Evolutionary conservation across 1,140 invertebrate species (phyloP).

Genomic region (Drosophila truncata): DNA sequence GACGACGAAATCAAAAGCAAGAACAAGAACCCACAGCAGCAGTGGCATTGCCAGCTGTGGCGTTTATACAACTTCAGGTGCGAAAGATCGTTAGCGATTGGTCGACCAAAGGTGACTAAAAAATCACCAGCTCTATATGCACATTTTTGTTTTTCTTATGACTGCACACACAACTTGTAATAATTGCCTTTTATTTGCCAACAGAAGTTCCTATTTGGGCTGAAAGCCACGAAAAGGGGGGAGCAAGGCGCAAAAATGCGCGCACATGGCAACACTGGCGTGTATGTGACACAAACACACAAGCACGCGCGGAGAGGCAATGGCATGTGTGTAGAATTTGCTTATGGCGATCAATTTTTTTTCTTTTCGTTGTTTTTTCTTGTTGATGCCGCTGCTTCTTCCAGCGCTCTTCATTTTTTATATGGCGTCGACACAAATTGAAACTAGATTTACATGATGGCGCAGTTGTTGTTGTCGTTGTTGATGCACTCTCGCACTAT

Average conservation of each 20-base stretch:
- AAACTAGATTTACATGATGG: conserved; percentile 80
- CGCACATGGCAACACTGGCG: conserved; percentile 80
- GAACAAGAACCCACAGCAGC: conserved; percentile 36
- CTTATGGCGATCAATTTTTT: conserved; percentile 84
- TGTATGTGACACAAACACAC: conserved; percentile 41
- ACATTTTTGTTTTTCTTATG: conserved; percentile 7
- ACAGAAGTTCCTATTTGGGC: conserved; percentile 44
- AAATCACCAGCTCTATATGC: conserved; percentile 4
- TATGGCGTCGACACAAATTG: conserved; percentile 68
- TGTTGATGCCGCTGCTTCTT: conserved; percentile 57
- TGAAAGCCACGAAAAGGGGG: conserved; percentile 41
- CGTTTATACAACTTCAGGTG: conserved; percentile 43
- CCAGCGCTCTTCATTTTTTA: conserved; percentile 48
- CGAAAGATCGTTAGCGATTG: conserved; percentile 43
- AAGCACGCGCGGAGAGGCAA: conserved; percentile 33
- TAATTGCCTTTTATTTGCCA: conserved; percentile 39
- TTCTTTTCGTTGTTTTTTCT: conserved; percentile 40
- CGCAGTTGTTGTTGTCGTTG: conserved; percentile 57
- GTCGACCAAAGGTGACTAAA: conserved; percentile 20
- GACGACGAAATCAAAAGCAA: conserved; percentile 21
- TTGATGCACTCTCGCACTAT: conserved; percentile 25
- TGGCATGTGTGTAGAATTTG: conserved; percentile 67
- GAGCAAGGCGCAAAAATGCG: conserved; percentile 74
- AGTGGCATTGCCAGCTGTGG: conserved; percentile 71
- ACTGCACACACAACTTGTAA: conserved; percentile 22